phyloP scores from a whole-genome alignment of 2,113 vertebrate species.

The Etheostoma spectabile region DNA sequence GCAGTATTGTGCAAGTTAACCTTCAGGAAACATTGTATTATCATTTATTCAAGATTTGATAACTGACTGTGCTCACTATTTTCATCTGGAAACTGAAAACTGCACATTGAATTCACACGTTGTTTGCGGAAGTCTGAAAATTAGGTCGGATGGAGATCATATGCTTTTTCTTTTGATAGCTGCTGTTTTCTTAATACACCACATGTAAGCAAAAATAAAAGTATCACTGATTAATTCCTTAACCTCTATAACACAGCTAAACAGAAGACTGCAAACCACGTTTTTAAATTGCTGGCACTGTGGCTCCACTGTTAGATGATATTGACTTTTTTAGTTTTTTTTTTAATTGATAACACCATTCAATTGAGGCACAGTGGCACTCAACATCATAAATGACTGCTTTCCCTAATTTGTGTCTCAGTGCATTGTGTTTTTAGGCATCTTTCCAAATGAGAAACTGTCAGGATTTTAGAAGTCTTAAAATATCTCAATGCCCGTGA shows the following conservation, averaged over 20 bases:
- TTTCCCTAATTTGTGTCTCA: neutral
- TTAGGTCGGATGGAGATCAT: too few species aligned
- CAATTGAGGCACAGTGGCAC: neutral
- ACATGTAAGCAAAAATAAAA: too few species aligned
- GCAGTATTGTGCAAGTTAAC: too few species aligned
- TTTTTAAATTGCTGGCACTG: neutral
- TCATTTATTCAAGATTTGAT: too few species aligned
- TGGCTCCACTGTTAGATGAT: neutral
- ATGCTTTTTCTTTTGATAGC: too few species aligned
- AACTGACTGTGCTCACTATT: too few species aligned
- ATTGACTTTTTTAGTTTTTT: neutral
- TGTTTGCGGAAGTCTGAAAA: too few species aligned
- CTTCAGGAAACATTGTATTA: too few species aligned
- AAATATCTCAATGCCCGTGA: neutral
- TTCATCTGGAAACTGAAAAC: too few species aligned
- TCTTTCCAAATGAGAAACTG: neutral
- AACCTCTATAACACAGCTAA: neutral
- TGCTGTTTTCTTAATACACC: too few species aligned
- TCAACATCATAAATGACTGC: neutral
- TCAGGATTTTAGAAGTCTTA: neutral
- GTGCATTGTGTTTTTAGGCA: neutral
- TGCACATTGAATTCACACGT: too few species aligned
- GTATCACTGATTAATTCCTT: neutral
- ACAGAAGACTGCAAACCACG: neutral
- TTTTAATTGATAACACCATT: neutral